These are phyloP conservation scores for Tetragonisca angustula DNA, from an alignment of 2,888 invertebrate species.

Conservation along the genomic window DNA sequence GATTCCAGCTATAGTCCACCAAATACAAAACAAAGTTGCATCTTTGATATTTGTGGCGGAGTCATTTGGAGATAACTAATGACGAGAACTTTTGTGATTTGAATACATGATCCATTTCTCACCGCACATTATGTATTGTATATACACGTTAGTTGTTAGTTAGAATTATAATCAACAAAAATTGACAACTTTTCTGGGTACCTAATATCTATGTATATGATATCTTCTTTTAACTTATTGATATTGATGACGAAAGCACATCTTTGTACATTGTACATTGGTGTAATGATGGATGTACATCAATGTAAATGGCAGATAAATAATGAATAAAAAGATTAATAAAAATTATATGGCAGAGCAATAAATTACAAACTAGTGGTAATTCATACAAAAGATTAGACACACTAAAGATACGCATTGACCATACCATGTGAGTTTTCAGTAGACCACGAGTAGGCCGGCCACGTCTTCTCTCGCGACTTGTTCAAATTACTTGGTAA, in stretches of 20 bases:
- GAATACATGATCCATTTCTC: too few relatives aligned
- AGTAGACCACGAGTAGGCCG: constrained; percentile 83
- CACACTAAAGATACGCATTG: constrained; percentile 76
- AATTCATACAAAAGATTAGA: constrained; percentile 67
- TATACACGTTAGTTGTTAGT: too few relatives aligned
- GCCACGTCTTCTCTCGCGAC: constrained; percentile 78
- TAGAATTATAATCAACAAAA: too few relatives aligned
- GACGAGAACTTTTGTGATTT: too few relatives aligned
- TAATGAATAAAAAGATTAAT: constrained; percentile 7
- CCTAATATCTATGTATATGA: too few relatives aligned
- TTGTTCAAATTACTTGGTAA: constrained; percentile 79
- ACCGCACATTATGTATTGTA: too few relatives aligned
- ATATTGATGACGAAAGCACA: constrained; percentile 45
- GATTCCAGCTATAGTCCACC: too few relatives aligned
- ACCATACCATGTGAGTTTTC: constrained; percentile 83
- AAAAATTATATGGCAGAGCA: constrained; percentile 69
- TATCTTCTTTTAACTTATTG: constrained; percentile 27
- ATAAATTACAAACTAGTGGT: constrained; percentile 77
- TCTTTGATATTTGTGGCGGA: too few relatives aligned
- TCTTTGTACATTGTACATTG: constrained; percentile 21
- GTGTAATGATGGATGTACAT: constrained; percentile 19
- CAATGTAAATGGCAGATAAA: constrained; percentile 30
- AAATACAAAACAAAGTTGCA: too few relatives aligned
- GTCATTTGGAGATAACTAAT: too few relatives aligned
- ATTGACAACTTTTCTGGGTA: too few relatives aligned